These are phyloP conservation scores for Bucco capensis DNA, from an alignment of 2,113 vertebrate genomes.

Conservation along the genomic window DNA sequence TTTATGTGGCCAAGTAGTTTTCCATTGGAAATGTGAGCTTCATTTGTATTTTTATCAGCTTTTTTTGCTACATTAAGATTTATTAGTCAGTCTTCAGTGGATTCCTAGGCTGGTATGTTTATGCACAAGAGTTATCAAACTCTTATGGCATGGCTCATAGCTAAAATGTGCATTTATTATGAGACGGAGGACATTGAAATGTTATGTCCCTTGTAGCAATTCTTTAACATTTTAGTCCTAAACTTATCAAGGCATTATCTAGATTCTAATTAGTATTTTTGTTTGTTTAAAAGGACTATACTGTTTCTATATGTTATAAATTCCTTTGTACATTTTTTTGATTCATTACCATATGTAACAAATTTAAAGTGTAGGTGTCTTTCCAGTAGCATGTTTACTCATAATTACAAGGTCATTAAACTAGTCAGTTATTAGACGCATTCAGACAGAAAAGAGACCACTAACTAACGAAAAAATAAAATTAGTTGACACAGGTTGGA, in stretches of 20 bases:
- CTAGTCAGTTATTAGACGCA: neutral
- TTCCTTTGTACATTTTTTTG: neutral
- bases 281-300: neutral
- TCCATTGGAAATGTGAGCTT: neutral
- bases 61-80: neutral
- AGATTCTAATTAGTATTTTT: neutral
- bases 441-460: neutral
- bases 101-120: neutral
- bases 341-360: too few relatives aligned
- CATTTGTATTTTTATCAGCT: slow-evolving; percentile 6
- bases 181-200: neutral
- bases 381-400: neutral
- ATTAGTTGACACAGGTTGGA: neutral
- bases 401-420: neutral
- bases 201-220: neutral
- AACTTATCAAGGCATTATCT: neutral
- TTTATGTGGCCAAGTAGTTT: neutral
- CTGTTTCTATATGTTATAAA: neutral
- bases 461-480: neutral
- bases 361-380: neutral
- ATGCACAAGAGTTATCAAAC: neutral
- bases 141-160: neutral
- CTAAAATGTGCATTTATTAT: neutral
- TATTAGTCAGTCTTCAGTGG: neutral
- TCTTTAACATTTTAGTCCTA: neutral